phyloP scores from a whole-genome alignment of 2,888 invertebrate species.

The Patella ulyssiponensis region DNA sequence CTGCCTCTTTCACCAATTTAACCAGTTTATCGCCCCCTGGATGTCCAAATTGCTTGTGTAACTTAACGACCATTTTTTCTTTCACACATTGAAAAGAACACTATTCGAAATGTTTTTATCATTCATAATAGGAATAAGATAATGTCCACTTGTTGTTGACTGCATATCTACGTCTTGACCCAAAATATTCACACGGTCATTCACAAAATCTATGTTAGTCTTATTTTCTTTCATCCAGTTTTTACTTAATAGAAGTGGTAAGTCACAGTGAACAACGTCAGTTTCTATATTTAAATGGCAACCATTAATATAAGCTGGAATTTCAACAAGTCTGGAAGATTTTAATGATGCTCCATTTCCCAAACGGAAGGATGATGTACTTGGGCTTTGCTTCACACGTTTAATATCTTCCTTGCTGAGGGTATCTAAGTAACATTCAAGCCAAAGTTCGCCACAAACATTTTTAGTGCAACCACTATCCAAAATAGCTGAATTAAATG shows the following conservation, averaged over 20 bases:
- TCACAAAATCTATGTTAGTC: not conserved
- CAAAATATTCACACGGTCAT: slow-evolving; percentile 2
- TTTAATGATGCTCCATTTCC: not conserved
- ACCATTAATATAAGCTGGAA: slow-evolving; percentile 3
- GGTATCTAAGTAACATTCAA: not conserved
- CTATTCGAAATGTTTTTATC: too few relatives aligned
- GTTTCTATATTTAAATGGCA: not conserved
- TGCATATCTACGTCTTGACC: not conserved
- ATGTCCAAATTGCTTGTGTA: slow-evolving; percentile 3
- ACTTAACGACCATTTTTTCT: not conserved
- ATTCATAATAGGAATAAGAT: too few relatives aligned
- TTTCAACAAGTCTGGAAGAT: not conserved
- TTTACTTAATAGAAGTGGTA: not conserved
- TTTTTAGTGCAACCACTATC: slow-evolving; percentile 1
- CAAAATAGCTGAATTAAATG: not conserved
- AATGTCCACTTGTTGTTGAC: too few relatives aligned
- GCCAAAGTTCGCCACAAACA: slow-evolving; percentile 1
- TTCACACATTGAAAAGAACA: not conserved
- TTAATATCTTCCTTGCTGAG: not conserved
- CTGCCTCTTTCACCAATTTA: not conserved
- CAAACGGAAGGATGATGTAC: not conserved
- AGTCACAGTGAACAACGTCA: slow-evolving; percentile 8
- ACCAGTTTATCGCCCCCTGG: not conserved
- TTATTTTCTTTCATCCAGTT: not conserved
- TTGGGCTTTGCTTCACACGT: not conserved